Conservation (phyloP, 2,797 vertebrate species). For the Mus caroli region DNA sequence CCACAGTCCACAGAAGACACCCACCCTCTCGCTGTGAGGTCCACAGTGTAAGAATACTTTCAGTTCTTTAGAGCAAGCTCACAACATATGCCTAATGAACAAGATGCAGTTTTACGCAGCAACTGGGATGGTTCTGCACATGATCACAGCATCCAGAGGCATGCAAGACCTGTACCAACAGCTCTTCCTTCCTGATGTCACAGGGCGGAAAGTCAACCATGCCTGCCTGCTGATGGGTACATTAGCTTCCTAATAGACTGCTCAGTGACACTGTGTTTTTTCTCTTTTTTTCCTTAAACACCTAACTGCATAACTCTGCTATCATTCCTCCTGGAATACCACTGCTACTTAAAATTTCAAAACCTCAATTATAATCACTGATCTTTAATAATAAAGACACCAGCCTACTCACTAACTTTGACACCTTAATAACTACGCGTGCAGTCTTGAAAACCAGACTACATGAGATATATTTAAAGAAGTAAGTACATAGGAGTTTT, state of each 20-base stretch:
- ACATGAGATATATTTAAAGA: slow-evolving; percentile 71
- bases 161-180: neutral
- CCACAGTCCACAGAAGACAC: neutral
- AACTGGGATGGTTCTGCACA: neutral
- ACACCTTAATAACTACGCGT: slow-evolving; percentile 78
- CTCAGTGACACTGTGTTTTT: slow-evolving; percentile 62
- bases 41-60: neutral
- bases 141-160: neutral
- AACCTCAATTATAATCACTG: slow-evolving; percentile 82
- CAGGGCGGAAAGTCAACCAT: neutral
- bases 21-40: neutral
- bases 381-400: slow-evolving; percentile 84
- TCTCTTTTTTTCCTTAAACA: slow-evolving; percentile 65
- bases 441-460: slow-evolving; percentile 78
- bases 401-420: slow-evolving; percentile 82
- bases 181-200: neutral
- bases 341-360: slow-evolving; percentile 81
- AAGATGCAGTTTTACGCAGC: neutral
- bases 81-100: neutral
- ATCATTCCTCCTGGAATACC: slow-evolving; percentile 75
- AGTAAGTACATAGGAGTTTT: slow-evolving; percentile 57
- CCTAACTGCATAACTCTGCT: slow-evolving; percentile 70
- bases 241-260: slow-evolving; percentile 68
- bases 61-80: neutral
- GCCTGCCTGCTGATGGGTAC: slow-evolving; percentile 27